Evolutionary conservation across 92 coral and sea anemone species (phyloP), one percentile per base, ranked within the genome.

Genomic region (Epizoanthus stellaris): DNA sequence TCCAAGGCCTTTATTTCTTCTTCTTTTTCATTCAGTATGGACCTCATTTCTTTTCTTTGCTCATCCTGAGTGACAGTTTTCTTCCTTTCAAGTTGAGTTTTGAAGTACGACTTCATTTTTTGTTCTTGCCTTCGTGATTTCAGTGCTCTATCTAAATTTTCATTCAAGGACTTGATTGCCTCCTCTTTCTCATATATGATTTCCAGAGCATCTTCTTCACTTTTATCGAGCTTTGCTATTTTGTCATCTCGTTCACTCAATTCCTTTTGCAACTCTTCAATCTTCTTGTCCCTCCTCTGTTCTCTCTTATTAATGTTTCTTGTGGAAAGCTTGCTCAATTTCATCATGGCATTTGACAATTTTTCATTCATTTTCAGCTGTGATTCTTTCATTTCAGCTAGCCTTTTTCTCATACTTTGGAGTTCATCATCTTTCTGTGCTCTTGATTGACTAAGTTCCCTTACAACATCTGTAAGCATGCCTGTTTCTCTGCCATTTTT

Each of bases 1-100:
- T 40, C 81, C 21, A 75, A 16, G 42, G 65, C 65, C 63, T 42
- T 75, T 75, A 75, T 75, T 49, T 75, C 81, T 17, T 75, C 11
- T 75, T 75, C 64, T 75, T 75, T 75, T 38, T 75, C 23, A 21
- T 75, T 42, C 17, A 38, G 20, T 17, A 75, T 21, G n/a, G 64
- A 75, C 58, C 68, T 38, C 81, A 38, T 47, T 52, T 75, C 64
- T 21, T 39, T 21, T 30, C 38, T n/a, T 6, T 72, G 38, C 40
- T 72, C 47, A 21, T 23, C 49, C 47, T 39, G 9, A 21, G 54
- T 49, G 54, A 49, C 54, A 49, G 54, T 8, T 39, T 72, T 23
- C 77, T n/a, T 38, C 49, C 9, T 30, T 49, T 72, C 77, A 5
- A 39, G 17, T 49, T 72, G 77, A 7, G 65, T 72, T 72, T 72